A percentile compares a stretch with the other conserved stretches of the same genome.
Conservation (phyloP, 2,888 invertebrate genomes). For the Calameuta idolon region DNA sequence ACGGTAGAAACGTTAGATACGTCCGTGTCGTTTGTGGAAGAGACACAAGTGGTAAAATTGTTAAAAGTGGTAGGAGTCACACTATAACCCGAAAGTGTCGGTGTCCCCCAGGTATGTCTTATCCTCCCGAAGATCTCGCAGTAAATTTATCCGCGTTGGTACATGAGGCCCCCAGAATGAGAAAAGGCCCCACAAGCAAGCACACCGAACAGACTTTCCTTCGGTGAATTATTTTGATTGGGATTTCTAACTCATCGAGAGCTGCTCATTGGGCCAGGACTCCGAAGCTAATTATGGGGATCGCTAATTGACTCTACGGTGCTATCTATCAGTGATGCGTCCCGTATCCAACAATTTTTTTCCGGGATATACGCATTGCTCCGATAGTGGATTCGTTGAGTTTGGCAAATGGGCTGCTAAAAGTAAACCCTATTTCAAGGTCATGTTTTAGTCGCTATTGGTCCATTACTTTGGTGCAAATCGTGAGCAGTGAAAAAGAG, state of each 20-base stretch:
- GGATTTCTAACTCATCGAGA: slow-evolving; percentile 60
- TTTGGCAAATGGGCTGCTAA: no score
- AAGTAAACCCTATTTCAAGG: no score
- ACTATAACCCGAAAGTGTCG: slow-evolving; percentile 59
- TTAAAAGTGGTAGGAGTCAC: slow-evolving; percentile 2
- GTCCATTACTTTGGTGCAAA: no score
- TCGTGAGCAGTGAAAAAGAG: no score
- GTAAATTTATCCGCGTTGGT: slow-evolving; percentile 60
- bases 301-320: no score
- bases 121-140: slow-evolving; percentile 58
- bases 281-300: no score
- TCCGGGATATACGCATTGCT: no score
- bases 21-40: neutral
- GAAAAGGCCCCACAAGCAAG: no score
- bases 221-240: slow-evolving; percentile 49
- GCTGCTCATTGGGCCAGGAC: slow-evolving; percentile 40
- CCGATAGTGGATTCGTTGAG: no score
- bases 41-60: neutral
- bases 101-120: slow-evolving; percentile 65
- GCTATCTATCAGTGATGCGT: no score
- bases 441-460: no score
- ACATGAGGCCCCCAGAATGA: slow-evolving; percentile 18
- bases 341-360: no score
- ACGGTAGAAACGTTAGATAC: neutral
- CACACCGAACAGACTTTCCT: slow-evolving; percentile 4